These are phyloP conservation scores for Heterodera schachtii DNA, from an alignment of 1,140 invertebrate genomes.

Conservation along the genomic window DNA sequence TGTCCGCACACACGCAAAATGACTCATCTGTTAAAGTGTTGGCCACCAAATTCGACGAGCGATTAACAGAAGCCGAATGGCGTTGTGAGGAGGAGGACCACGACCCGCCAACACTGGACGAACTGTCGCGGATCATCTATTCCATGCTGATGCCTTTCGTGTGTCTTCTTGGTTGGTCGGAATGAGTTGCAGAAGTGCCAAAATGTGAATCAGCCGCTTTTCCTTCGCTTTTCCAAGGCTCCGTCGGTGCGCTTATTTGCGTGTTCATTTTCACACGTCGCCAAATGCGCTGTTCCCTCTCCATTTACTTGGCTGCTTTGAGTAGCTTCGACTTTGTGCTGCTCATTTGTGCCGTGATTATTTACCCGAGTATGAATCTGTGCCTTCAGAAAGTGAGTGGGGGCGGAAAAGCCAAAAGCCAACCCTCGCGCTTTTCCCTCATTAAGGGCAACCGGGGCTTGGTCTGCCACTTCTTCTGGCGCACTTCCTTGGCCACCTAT, in stretches of 20 bases:
- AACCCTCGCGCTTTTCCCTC: not conserved
- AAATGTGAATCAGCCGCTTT: not conserved
- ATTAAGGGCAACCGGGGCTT: slow-evolving; percentile 34
- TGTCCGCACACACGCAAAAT: not conserved
- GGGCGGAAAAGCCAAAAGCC: too few species aligned
- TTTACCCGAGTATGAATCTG: slow-evolving; percentile 62
- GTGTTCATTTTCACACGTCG: slow-evolving; percentile 57
- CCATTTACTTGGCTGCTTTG: slow-evolving; percentile 62
- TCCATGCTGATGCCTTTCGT: slow-evolving; percentile 44
- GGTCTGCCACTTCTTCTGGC: slow-evolving; percentile 63
- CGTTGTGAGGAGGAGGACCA: slow-evolving; percentile 14
- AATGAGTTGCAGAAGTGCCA: not conserved
- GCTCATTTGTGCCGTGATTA: slow-evolving; percentile 55
- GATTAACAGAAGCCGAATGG: not conserved
- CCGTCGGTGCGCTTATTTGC: slow-evolving; percentile 51
- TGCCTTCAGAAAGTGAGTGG: slow-evolving; percentile 50
- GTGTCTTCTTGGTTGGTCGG: slow-evolving; percentile 38
- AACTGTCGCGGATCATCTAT: slow-evolving; percentile 36
- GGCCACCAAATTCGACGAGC: not conserved
- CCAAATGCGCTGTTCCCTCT: slow-evolving; percentile 63
- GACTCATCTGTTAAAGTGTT: not conserved
- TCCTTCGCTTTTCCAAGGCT: slow-evolving; percentile 2
- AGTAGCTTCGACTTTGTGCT: slow-evolving; percentile 61
- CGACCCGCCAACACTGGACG: slow-evolving; percentile 13
- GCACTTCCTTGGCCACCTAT: slow-evolving; percentile 60